Percentiles rank a stretch among this genome's conserved stretches.
phyloP scores from a whole-genome alignment of 1,140 invertebrate species.

The Kradibia gibbosae region DNA sequence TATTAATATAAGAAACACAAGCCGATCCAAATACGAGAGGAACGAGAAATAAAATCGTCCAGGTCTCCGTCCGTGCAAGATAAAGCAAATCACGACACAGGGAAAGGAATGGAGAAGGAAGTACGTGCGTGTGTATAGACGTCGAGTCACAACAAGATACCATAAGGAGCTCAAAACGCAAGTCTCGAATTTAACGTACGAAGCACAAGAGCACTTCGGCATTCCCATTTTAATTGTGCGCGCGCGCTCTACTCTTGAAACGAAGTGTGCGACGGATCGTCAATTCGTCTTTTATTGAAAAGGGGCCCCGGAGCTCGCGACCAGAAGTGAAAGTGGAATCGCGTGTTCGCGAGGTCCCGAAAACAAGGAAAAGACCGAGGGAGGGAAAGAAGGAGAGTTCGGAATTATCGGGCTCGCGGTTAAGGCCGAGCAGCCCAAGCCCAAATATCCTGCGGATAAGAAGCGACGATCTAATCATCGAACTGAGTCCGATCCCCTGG shows the following conservation, averaged over 20 bases:
- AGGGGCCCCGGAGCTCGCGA: neutral
- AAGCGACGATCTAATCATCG: too few species aligned
- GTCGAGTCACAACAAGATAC: neutral
- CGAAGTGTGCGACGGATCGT: neutral
- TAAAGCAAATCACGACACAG: neutral
- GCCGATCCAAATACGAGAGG: neutral
- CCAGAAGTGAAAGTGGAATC: slow-evolving; percentile 30
- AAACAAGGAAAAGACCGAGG: too few species aligned
- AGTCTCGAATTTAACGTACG: neutral
- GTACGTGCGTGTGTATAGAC: neutral
- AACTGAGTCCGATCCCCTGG: too few species aligned
- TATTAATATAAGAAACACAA: too few species aligned
- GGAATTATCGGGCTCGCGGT: neutral
- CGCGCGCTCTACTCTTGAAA: neutral
- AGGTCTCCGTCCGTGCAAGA: neutral
- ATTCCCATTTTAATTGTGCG: too few species aligned
- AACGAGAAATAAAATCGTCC: neutral
- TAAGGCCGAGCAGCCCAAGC: too few species aligned
- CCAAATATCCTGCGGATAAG: too few species aligned
- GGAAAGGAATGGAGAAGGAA: slow-evolving; percentile 1
- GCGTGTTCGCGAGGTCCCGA: neutral
- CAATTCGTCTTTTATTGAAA: neutral
- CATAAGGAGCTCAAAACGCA: neutral
- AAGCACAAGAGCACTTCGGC: neutral
- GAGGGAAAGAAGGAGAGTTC: neutral